These are phyloP conservation scores for Epistrophe eligans DNA, from an alignment of 2,888 invertebrate species.

Conservation along the genomic window DNA sequence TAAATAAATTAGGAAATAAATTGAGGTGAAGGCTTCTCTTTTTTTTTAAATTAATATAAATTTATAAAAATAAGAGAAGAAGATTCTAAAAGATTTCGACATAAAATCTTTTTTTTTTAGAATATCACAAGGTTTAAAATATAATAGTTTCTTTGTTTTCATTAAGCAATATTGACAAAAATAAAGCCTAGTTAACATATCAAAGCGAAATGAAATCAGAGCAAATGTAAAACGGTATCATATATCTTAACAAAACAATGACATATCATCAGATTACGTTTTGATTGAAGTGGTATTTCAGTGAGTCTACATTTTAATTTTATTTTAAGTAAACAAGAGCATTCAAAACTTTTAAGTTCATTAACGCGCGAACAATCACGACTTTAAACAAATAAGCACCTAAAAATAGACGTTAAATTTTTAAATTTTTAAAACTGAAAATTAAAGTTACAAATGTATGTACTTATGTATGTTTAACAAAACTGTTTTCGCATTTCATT, in stretches of 20 bases:
- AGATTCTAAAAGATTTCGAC: not conserved
- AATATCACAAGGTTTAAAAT: conserved; percentile 64
- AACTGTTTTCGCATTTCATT: not conserved
- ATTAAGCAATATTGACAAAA: not conserved
- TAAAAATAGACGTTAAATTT: too few relatives aligned
- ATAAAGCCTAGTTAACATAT: not conserved
- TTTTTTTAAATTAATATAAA: not conserved
- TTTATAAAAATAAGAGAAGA: not conserved
- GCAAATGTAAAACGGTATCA: not conserved
- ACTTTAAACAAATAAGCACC: too few relatives aligned
- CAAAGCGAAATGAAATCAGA: not conserved
- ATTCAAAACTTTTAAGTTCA: too few relatives aligned
- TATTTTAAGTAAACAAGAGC: too few relatives aligned
- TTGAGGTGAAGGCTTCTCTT: not conserved
- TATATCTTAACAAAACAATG: not conserved
- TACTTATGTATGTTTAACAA: too few relatives aligned
- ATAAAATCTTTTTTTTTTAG: conserved; percentile 38
- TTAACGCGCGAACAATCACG: too few relatives aligned
- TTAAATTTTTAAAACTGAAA: too few relatives aligned
- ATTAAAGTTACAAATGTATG: too few relatives aligned
- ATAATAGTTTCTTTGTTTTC: conserved; percentile 13
- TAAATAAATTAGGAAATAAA: conserved; percentile 20
- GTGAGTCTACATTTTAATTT: not conserved
- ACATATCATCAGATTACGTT: not conserved
- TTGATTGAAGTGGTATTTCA: not conserved